Evolutionary conservation across 2,113 vertebrate species (phyloP).

Genomic region (Brachypodius melanocephalos): DNA sequence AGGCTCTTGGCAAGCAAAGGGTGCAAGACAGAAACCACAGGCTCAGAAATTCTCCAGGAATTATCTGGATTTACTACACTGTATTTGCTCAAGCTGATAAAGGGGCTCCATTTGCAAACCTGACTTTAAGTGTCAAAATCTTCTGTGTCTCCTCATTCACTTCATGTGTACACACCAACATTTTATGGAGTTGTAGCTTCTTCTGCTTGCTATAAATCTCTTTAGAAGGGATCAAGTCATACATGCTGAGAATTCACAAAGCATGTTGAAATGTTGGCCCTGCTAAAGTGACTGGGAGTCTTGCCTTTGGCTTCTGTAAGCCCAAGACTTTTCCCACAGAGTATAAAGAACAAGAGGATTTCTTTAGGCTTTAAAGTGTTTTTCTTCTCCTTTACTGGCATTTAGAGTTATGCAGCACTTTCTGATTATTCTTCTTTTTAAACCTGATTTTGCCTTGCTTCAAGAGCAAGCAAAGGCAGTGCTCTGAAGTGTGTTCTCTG

Average conservation of each 20-base stretch:
- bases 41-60: not conserved
- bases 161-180: not conserved
- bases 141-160: conserved; percentile 7
- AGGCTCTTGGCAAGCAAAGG: not conserved
- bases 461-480: not conserved
- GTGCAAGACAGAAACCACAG: not conserved
- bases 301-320: not conserved
- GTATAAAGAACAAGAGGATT: not conserved
- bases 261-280: conserved; percentile 10
- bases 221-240: not conserved
- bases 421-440: not conserved
- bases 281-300: not conserved
- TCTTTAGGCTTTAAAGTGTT: not conserved
- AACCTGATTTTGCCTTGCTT: not conserved
- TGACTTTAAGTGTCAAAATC: not conserved
- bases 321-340: not conserved
- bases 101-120: conserved; percentile 5
- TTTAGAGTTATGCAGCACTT: not conserved
- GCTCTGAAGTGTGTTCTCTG: not conserved
- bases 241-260: not conserved
- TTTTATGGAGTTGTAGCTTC: conserved; percentile 15
- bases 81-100: not conserved
- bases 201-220: conserved; percentile 16
- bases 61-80: not conserved
- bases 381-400: not conserved